Base-by-base conservation (phyloP, 2,888 invertebrate species). In the Parthenolecanium corni region DNA sequence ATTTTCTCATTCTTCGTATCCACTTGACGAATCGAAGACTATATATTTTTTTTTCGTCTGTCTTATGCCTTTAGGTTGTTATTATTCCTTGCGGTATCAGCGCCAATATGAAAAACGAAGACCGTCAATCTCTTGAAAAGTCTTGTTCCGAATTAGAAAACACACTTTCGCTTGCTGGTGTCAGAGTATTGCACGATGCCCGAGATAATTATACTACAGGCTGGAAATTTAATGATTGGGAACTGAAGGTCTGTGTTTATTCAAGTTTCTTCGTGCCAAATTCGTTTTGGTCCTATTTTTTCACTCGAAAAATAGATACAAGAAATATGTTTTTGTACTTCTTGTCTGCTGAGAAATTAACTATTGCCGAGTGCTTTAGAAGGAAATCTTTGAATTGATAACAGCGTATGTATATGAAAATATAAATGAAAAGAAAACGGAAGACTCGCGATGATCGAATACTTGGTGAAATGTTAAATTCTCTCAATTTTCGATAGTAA, bases 211-310 rank as follows among this genome's bases (percentile, higher is more conserved):
- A 96, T 73, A 94, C 96, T 14, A 96, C 97, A 0, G 98, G 97
- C 0, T 99, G 98, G 98, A 99, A 98, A 76, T 96, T 92, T 73
- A 95, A 94, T 73, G 90, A 95, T 72, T 95, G 94, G 94, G 94
- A 95, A 73, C 75, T 95, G 38, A 95, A 94, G 80, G 86, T 51
- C n/a, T 44, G 11, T 66, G 51, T 62, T 23, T 14, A 36, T 62
- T 9, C 5, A 6, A 9, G 31, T 62, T 16, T 52, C 11, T 11
- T 42, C 2, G 47, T 12, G 14, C 23, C n/a, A 51, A 18, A 20
- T 24, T 9, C 23, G 18, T 5, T 1, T 11, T 3, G n/a, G 12
- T 44, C 44, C 53, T 38, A 25, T 18, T 49, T 23, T n/a, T n/a
- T n/a, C n/a, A n/a, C n/a, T n/a, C n/a, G n/a, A n/a, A n/a, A n/a